A percentile compares a stretch with the other conserved stretches of the same genome.
phyloP scores from a whole-genome alignment of 2,888 invertebrate genomes.

The Syrphus vitripennis region DNA sequence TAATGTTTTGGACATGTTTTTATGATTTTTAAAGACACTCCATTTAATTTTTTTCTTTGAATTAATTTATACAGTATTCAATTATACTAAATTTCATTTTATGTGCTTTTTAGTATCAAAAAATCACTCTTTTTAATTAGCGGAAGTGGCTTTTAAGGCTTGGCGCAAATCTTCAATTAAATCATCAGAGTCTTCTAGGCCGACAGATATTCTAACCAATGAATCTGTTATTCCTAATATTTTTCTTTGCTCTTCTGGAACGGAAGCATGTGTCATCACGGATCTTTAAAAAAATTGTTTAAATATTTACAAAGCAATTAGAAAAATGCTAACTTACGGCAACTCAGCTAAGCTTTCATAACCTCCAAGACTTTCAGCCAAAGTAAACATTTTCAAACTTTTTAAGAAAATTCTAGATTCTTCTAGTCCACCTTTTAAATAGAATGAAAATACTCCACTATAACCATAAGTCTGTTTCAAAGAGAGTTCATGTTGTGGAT shows the following conservation, averaged over 20 bases:
- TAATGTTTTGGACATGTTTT: too few species aligned
- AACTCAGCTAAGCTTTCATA: conserved; percentile 97
- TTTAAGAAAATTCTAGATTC: conserved; percentile 89
- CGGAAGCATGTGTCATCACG: conserved; percentile 97
- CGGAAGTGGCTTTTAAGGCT: conserved; percentile 85
- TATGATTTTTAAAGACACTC: too few species aligned
- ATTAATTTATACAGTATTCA: too few species aligned
- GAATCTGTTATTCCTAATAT: conserved; percentile 91
- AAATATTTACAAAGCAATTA: not conserved
- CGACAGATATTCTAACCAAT: conserved; percentile 93
- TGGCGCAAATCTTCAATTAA: conserved; percentile 91
- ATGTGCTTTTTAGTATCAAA: too few species aligned
- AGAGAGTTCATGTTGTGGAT: conserved; percentile 92
- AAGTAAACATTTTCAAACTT: conserved; percentile 89
- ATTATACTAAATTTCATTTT: too few species aligned
- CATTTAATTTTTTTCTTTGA: too few species aligned
- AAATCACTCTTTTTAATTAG: too few species aligned
- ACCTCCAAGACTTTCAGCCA: conserved; percentile 98
- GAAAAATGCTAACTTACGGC: conserved; percentile 85
- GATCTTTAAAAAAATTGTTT: conserved; percentile 83
- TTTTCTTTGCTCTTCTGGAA: conserved; percentile 88
- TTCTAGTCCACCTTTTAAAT: conserved; percentile 88
- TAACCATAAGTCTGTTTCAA: conserved; percentile 92
- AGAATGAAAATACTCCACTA: conserved; percentile 96
- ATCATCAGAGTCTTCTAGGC: conserved; percentile 93